A percentile compares a stretch with the other conserved stretches of the same genome.
Conservation (phyloP, 1,140 invertebrate species). For the Bombus waltoni region DNA sequence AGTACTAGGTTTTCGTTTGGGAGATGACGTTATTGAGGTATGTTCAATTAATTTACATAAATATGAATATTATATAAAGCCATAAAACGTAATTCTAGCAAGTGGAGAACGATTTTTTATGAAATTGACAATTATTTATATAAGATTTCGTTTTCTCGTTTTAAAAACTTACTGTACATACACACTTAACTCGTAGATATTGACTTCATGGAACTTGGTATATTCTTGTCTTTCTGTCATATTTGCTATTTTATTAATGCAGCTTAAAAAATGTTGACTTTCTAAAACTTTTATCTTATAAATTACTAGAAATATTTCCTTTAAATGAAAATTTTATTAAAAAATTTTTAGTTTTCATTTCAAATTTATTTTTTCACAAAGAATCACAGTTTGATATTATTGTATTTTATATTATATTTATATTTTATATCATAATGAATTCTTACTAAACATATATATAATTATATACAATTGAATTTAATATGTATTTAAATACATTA, state of each 20-base stretch:
- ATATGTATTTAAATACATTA: too few species aligned
- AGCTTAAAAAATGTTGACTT: not conserved
- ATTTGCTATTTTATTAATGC: not conserved
- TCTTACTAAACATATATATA: too few species aligned
- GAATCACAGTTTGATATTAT: not conserved
- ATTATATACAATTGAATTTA: too few species aligned
- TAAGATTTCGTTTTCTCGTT: too few species aligned
- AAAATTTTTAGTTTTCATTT: too few species aligned
- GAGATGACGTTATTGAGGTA: slow-evolving; percentile 89
- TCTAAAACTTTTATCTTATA: too few species aligned
- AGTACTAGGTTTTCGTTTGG: slow-evolving; percentile 89
- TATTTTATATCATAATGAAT: too few species aligned
- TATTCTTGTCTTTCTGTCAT: not conserved
- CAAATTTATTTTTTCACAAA: not conserved
- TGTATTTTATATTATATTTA: not conserved
- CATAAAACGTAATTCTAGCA: not conserved
- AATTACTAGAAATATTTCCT: too few species aligned
- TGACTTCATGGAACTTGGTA: not conserved
- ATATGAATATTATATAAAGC: not conserved
- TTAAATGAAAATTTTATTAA: too few species aligned
- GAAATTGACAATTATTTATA: too few species aligned
- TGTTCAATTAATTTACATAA: slow-evolving; percentile 38
- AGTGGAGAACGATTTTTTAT: too few species aligned
- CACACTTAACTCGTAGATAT: not conserved
- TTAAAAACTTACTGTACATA: not conserved